Evolutionary conservation across 1,140 invertebrate genomes (phyloP).

Genomic region (Ooceraea biroi): DNA sequence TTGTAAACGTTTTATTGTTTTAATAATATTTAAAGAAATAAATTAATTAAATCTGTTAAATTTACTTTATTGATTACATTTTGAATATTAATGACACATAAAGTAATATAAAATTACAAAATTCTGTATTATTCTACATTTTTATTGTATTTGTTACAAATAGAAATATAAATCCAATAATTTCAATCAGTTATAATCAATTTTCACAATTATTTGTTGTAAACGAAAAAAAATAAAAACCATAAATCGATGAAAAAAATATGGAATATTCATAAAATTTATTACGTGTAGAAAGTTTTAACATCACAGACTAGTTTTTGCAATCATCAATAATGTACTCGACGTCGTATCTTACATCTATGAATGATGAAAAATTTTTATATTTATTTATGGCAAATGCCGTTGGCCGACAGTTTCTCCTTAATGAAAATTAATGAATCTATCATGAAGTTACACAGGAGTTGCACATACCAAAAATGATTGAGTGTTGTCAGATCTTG

Average conservation of each 20-base stretch:
- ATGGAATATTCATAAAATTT: background rate
- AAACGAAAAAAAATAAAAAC: background rate
- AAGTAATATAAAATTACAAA: too few species aligned
- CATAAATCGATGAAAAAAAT: background rate
- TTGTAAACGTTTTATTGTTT: too few species aligned
- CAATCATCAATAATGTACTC: background rate
- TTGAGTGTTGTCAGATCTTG: background rate
- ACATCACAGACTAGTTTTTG: background rate
- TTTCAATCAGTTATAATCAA: constrained; percentile 3
- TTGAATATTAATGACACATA: too few species aligned
- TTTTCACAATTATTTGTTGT: background rate
- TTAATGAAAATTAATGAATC: constrained; percentile 25
- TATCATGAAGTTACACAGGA: background rate
- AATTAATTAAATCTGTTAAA: too few species aligned
- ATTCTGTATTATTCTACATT: too few species aligned
- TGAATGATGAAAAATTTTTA: background rate
- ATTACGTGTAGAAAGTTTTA: constrained; percentile 1
- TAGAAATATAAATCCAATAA: background rate
- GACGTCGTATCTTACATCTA: background rate
- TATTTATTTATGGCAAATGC: background rate
- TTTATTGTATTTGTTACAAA: background rate
- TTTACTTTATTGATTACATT: too few species aligned
- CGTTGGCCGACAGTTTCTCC: background rate
- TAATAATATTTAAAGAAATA: too few species aligned
- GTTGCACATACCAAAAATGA: background rate